Conservation (phyloP, 2,113 vertebrate species). For the Hippopotamus amphibius region DNA sequence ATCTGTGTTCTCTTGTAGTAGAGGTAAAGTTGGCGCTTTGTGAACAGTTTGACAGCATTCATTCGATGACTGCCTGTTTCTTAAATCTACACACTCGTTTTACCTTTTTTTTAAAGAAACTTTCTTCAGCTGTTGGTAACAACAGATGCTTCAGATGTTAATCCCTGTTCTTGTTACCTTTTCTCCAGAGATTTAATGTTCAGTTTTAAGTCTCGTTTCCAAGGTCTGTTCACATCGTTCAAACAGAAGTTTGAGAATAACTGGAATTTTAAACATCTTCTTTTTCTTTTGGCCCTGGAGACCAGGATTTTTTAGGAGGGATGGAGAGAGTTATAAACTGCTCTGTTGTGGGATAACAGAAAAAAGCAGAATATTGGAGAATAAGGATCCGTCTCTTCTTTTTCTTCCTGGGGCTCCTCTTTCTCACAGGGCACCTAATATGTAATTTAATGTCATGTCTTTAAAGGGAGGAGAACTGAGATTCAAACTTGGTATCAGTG, state of each 20-base stretch:
- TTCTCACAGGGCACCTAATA: background rate
- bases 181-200: slow-evolving; percentile 36
- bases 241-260: slow-evolving; percentile 21
- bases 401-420: background rate
- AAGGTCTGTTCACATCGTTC: background rate
- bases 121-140: slow-evolving; percentile 41
- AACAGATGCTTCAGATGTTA: slow-evolving; percentile 33
- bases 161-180: slow-evolving; percentile 20
- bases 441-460: background rate
- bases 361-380: background rate
- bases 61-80: background rate
- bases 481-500: background rate
- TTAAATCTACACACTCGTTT: background rate
- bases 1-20: background rate
- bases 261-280: background rate
- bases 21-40: background rate
- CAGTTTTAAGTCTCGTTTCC: slow-evolving; percentile 48
- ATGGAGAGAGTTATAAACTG: background rate
- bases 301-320: background rate
- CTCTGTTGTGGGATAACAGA: background rate
- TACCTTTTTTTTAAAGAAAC: background rate
- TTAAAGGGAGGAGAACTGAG: background rate
- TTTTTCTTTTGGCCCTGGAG: background rate
- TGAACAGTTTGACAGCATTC: background rate
- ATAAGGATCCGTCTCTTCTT: background rate